These are phyloP conservation scores for Gonatopus flavifemur DNA, from an alignment of 1,140 invertebrate genomes.

Conservation along the genomic window DNA sequence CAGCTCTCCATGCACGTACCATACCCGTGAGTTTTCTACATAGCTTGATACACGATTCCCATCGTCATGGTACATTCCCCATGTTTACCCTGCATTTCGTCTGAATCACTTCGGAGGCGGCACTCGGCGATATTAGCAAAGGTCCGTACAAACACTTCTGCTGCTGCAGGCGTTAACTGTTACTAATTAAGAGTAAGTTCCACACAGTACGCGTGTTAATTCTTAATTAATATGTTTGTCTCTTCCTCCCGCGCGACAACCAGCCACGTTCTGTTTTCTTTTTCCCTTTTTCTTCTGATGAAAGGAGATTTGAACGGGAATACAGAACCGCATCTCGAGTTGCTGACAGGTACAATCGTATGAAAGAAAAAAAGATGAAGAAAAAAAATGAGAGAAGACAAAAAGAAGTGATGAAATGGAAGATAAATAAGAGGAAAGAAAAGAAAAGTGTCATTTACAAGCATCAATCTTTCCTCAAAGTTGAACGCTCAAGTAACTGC, in stretches of 20 bases:
- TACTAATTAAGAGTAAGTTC: constrained; percentile 49
- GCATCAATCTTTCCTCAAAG: neutral
- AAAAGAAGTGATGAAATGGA: constrained; percentile 1
- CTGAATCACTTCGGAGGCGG: neutral
- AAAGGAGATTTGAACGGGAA: constrained; percentile 29
- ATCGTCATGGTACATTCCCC: constrained; percentile 13
- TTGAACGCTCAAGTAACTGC: neutral
- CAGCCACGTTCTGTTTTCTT: constrained; percentile 13
- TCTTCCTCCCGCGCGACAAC: constrained; percentile 26
- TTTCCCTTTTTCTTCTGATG: constrained; percentile 17
- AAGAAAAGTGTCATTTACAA: neutral
- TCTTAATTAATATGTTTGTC: constrained; percentile 53
- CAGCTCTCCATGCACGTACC: too few relatives aligned
- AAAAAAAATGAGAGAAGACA: constrained; percentile 11
- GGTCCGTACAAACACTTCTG: constrained; percentile 19
- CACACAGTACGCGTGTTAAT: constrained; percentile 46
- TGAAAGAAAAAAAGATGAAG: constrained; percentile 17
- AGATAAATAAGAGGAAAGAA: neutral
- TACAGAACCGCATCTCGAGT: constrained; percentile 28
- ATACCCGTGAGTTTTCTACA: too few relatives aligned
- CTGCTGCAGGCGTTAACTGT: constrained; percentile 39
- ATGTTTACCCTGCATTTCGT: constrained; percentile 17
- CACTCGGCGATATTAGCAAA: constrained; percentile 3
- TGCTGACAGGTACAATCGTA: constrained; percentile 30
- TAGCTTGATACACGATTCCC: too few relatives aligned